Conservation (phyloP, 2,888 invertebrate species). For the Syrphus vitripennis region DNA sequence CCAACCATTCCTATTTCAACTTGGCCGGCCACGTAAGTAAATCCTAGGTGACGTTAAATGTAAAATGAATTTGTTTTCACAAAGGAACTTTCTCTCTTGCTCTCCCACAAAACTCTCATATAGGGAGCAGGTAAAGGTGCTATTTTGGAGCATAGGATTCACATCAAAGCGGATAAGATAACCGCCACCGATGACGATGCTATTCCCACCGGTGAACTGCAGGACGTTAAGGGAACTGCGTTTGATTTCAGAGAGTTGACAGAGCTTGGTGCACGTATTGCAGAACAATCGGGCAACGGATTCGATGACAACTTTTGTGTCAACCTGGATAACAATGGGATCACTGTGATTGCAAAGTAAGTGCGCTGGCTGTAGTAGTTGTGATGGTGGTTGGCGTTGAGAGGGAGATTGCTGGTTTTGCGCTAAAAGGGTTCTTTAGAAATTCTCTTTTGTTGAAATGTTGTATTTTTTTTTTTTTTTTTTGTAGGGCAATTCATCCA, state of each 20-base stretch:
- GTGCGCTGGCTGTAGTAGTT: not conserved
- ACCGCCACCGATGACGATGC: slow-evolving; percentile 87
- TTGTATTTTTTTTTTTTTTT: not conserved
- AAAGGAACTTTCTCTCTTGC: not conserved
- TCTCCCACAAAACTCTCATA: slow-evolving; percentile 25
- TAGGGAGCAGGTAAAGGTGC: slow-evolving; percentile 85
- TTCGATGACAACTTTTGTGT: slow-evolving; percentile 93
- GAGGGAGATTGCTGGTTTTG: not conserved
- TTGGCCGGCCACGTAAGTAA: slow-evolving; percentile 88
- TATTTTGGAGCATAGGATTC: slow-evolving; percentile 86
- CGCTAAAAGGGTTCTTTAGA: not conserved
- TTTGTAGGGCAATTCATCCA: slow-evolving; percentile 85
- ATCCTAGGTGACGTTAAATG: not conserved
- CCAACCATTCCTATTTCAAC: slow-evolving; percentile 95
- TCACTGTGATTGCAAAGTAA: slow-evolving; percentile 85
- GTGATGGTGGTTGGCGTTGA: not conserved
- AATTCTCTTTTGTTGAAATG: not conserved
- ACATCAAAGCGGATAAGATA: slow-evolving; percentile 89
- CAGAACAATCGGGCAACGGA: slow-evolving; percentile 86
- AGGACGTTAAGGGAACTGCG: slow-evolving; percentile 86
- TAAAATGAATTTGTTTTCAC: slow-evolving; percentile 16
- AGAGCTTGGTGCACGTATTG: slow-evolving; percentile 85
- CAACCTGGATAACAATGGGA: slow-evolving; percentile 75
- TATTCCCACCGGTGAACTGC: slow-evolving; percentile 88
- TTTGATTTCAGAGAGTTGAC: slow-evolving; percentile 89